A percentile compares a stretch with the other conserved stretches of the same genome.
Conservation (phyloP, 2,888 invertebrate species). For the Petrolisthes manimaculis region DNA sequence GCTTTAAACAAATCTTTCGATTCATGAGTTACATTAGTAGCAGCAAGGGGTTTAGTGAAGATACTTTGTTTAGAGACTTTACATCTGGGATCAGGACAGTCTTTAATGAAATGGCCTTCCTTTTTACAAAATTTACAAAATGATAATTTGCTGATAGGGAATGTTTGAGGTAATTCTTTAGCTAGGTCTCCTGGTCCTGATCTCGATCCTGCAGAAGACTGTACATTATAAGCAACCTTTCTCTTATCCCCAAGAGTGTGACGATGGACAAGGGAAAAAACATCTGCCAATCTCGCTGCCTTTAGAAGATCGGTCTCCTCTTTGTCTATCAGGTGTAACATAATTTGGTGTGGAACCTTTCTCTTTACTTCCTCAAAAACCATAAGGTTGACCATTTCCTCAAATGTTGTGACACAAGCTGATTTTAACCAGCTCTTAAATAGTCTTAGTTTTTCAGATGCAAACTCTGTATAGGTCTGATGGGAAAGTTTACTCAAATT, state of each 20-base stretch:
- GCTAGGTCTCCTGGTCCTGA: not conserved
- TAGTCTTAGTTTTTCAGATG: too few species aligned
- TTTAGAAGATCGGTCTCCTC: constrained; percentile 9
- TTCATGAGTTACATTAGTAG: not conserved
- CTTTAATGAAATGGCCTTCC: constrained; percentile 4
- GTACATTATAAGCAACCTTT: not conserved
- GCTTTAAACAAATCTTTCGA: not conserved
- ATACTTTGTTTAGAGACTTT: too few species aligned
- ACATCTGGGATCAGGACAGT: too few species aligned
- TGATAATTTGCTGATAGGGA: not conserved
- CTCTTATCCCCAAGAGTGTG: not conserved
- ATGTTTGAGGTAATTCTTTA: not conserved
- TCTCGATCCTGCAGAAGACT: not conserved
- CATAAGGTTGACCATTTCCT: constrained; percentile 7
- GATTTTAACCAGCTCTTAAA: constrained; percentile 11
- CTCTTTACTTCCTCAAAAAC: constrained; percentile 23
- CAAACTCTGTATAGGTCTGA: constrained; percentile 8
- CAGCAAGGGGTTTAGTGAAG: not conserved
- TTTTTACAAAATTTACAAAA: constrained; percentile 20
- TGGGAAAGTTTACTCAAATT: not conserved
- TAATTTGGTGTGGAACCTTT: constrained; percentile 9
- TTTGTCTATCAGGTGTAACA: constrained; percentile 13
- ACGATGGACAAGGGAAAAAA: constrained; percentile 18
- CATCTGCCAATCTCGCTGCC: constrained; percentile 16
- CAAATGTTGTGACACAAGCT: constrained; percentile 9